Evolutionary conservation across 2,888 invertebrate species (phyloP).

Genomic region (Augochlorella aurata): DNA sequence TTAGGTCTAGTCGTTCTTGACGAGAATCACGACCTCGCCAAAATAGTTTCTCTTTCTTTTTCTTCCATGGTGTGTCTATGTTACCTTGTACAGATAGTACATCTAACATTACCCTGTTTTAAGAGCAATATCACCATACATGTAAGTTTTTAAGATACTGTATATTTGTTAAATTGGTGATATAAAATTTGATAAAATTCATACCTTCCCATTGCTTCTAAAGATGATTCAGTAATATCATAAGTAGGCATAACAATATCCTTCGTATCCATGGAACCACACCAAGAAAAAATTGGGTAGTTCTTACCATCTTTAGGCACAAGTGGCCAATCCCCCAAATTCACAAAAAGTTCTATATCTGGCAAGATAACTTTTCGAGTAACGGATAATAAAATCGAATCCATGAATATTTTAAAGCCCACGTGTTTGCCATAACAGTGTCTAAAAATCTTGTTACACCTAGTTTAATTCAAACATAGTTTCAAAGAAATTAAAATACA

Average conservation of each 20-base stretch:
- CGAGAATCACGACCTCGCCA: slow-evolving; percentile 97
- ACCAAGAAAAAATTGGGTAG: slow-evolving; percentile 96
- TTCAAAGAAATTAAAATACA: slow-evolving; percentile 1
- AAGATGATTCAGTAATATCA: slow-evolving; percentile 94
- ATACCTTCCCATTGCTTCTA: slow-evolving; percentile 96
- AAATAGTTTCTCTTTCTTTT: slow-evolving; percentile 89
- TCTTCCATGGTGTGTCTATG: slow-evolving; percentile 87
- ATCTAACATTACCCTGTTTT: slow-evolving; percentile 90
- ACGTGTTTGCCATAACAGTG: slow-evolving; percentile 97
- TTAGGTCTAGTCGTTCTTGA: slow-evolving; percentile 91
- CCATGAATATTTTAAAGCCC: slow-evolving; percentile 97
- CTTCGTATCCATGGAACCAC: slow-evolving; percentile 91
- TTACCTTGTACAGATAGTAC: slow-evolving; percentile 95
- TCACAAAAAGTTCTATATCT: slow-evolving; percentile 94
- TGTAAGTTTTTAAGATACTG: slow-evolving; percentile 14
- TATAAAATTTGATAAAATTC: slow-evolving; percentile 26
- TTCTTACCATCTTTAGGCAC: slow-evolving; percentile 84
- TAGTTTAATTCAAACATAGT: slow-evolving; percentile 35
- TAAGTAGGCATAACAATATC: slow-evolving; percentile 98
- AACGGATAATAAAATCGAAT: slow-evolving; percentile 92
- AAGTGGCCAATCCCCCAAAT: slow-evolving; percentile 98
- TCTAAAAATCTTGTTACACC: slow-evolving; percentile 86
- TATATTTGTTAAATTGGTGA: slow-evolving; percentile 8
- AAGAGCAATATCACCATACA: slow-evolving; percentile 44
- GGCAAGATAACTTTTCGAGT: slow-evolving; percentile 91